Evolutionary conservation across 1,140 invertebrate species (phyloP).

Genomic region (Caenorhabditis briggsae): DNA sequence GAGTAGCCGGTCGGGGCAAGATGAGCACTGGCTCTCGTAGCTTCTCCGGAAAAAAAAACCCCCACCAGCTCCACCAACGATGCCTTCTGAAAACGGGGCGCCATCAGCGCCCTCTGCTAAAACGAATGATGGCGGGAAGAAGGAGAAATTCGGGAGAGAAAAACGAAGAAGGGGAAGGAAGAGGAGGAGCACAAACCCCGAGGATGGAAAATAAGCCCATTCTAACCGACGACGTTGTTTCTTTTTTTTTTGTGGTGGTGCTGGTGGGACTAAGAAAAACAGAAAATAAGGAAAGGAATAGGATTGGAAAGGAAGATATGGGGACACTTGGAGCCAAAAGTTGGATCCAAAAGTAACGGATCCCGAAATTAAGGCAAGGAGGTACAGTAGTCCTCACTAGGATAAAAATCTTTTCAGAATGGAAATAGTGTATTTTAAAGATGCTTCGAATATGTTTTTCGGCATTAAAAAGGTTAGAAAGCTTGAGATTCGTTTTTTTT

Average conservation of each 20-base stretch:
- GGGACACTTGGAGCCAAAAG: too few relatives aligned
- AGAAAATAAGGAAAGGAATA: too few relatives aligned
- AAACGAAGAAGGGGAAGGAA: neutral
- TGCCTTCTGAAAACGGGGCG: neutral
- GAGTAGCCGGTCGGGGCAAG: slow-evolving; percentile 30
- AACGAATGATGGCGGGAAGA: slow-evolving; percentile 44
- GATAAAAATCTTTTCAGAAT: too few relatives aligned
- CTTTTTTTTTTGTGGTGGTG: neutral
- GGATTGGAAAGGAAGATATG: neutral
- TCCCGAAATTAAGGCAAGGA: too few relatives aligned
- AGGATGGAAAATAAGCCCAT: neutral
- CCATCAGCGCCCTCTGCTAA: slow-evolving; percentile 15
- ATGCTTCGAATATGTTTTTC: too few relatives aligned
- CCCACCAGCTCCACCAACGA: neutral
- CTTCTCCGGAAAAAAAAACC: neutral
- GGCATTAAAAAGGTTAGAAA: too few relatives aligned
- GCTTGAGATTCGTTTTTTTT: too few relatives aligned
- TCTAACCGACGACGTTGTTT: neutral
- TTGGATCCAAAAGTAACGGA: too few relatives aligned
- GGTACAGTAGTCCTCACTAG: too few relatives aligned
- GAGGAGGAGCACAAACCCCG: neutral
- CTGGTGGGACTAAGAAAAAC: neutral
- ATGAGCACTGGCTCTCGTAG: slow-evolving; percentile 14
- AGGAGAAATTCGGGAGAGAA: neutral
- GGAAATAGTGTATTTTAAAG: too few relatives aligned